phyloP scores from a whole-genome alignment of 2,888 invertebrate species.

The Coenonympha arcania region DNA sequence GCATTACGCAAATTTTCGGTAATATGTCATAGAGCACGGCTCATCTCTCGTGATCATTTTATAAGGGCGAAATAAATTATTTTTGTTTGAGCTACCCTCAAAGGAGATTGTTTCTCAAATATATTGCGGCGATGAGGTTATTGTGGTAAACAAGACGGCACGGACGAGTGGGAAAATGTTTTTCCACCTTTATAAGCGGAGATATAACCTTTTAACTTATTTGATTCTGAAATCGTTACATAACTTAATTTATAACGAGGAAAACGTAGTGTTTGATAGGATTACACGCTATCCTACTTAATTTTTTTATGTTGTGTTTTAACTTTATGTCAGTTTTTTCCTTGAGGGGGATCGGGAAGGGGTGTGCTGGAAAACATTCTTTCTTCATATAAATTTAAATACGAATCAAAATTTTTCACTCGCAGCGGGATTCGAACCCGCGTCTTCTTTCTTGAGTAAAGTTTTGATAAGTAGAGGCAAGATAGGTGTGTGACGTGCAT shows the following conservation, averaged over 20 bases:
- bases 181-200: constrained; percentile 38
- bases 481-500: constrained; percentile 10
- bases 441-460: constrained; percentile 17
- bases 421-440: no score
- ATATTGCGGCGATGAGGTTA: constrained; percentile 47
- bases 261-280: constrained; percentile 30
- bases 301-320: constrained; percentile 24
- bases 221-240: constrained; percentile 28
- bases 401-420: no score
- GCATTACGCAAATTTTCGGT: constrained; percentile 60
- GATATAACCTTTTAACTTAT: constrained; percentile 42
- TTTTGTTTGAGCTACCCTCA: constrained; percentile 48
- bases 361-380: constrained; percentile 17
- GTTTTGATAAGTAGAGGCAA: no score
- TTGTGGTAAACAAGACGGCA: constrained; percentile 38
- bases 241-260: constrained; percentile 29
- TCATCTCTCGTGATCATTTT: constrained; percentile 43
- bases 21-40: constrained; percentile 53
- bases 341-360: constrained; percentile 20
- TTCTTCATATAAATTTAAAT: no score
- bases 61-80: constrained; percentile 53
- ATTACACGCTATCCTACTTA: constrained; percentile 27
- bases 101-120: constrained; percentile 53
- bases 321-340: constrained; percentile 23
- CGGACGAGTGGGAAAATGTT: constrained; percentile 40